Percentiles rank a stretch among this genome's conserved stretches.
phyloP scores from a whole-genome alignment of 2,888 invertebrate species.

The Cephus spinipes region DNA sequence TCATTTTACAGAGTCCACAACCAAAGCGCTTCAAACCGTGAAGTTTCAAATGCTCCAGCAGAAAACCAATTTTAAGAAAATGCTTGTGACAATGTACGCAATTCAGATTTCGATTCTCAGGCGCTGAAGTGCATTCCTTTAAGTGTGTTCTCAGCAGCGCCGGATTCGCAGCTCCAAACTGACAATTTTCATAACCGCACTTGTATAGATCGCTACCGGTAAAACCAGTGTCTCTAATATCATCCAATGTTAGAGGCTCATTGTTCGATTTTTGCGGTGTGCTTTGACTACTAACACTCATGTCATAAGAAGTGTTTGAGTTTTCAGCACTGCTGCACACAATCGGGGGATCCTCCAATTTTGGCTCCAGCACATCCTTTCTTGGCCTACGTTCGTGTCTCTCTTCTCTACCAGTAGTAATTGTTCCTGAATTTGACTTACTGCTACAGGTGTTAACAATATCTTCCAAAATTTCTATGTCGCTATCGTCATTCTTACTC shows the following conservation, averaged over 20 bases:
- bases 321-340: constrained; percentile 29
- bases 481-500: constrained; percentile 53
- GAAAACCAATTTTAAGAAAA: constrained; percentile 64
- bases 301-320: constrained; percentile 21
- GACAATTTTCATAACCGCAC: constrained; percentile 68
- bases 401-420: constrained; percentile 10
- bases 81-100: constrained; percentile 70
- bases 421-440: not conserved
- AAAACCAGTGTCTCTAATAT: constrained; percentile 60
- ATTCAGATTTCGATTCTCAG: constrained; percentile 39
- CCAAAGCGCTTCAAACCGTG: constrained; percentile 73
- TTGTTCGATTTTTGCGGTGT: not conserved
- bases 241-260: constrained; percentile 51
- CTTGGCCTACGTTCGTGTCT: constrained; percentile 8
- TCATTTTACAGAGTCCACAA: constrained; percentile 72
- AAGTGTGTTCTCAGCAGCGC: constrained; percentile 65
- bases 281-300: constrained; percentile 4
- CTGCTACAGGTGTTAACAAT: not conserved
- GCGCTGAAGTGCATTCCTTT: constrained; percentile 56
- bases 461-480: constrained; percentile 53
- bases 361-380: constrained; percentile 12
- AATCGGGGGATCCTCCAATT: not conserved
- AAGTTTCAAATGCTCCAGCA: constrained; percentile 72
- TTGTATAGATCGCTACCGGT: constrained; percentile 68
- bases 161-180: constrained; percentile 56